Percentiles rank a stretch among this genome's conserved stretches.
Evolutionary conservation across 2,797 vertebrate genomes (phyloP).

Genomic region (Fundulus diaphanus): DNA sequence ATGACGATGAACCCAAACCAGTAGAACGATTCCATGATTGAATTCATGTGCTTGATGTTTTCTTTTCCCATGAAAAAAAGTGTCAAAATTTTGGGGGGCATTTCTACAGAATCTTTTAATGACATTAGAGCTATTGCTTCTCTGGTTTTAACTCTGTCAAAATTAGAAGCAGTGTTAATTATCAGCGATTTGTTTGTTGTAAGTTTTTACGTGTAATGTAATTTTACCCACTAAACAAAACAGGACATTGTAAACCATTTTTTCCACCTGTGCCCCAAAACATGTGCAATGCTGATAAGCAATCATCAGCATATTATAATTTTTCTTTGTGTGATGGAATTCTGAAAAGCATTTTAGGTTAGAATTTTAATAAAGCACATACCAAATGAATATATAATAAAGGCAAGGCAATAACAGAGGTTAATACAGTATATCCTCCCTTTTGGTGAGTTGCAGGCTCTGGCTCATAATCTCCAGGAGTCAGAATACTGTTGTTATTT

Average conservation of each 20-base stretch:
- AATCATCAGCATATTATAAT: not conserved
- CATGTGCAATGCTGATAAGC: not conserved
- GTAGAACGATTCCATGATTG: not conserved
- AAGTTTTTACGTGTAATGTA: too few species aligned
- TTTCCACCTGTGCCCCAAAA: not conserved
- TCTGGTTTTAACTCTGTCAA: too few species aligned
- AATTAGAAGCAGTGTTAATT: too few species aligned
- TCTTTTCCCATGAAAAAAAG: too few species aligned
- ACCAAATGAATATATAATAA: not conserved
- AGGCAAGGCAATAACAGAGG: not conserved
- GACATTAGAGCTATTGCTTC: too few species aligned
- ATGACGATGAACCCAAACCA: not conserved
- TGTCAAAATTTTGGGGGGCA: too few species aligned
- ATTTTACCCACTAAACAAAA: too few species aligned
- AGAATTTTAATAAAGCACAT: not conserved
- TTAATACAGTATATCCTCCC: not conserved
- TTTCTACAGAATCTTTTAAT: too few species aligned
- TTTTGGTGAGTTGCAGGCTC: not conserved
- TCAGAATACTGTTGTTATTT: too few species aligned
- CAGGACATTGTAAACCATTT: too few species aligned
- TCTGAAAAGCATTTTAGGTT: not conserved
- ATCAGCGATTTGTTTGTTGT: too few species aligned
- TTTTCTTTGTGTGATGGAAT: not conserved
- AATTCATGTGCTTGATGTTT: not conserved
- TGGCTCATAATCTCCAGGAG: not conserved